These are phyloP conservation scores for Sinopyrophorus schimmeli DNA, from an alignment of 2,888 invertebrate genomes.

Conservation along the genomic window DNA sequence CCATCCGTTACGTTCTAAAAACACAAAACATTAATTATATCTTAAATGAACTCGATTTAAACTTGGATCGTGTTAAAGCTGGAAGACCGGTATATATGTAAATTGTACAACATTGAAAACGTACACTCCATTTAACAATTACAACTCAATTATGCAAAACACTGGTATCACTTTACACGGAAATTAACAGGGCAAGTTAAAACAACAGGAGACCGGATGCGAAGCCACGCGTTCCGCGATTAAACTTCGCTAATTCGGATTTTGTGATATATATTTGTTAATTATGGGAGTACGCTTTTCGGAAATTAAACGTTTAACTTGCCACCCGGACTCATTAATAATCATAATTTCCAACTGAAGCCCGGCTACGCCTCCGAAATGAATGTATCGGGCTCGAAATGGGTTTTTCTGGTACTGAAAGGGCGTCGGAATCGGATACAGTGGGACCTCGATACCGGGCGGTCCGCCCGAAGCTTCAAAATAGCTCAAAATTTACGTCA, in stretches of 20 bases:
- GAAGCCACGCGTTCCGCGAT: constrained; percentile 39
- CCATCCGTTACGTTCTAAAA: constrained; percentile 15
- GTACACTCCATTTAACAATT: constrained; percentile 56
- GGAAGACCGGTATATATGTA: constrained; percentile 52
- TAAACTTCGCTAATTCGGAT: constrained; percentile 52
- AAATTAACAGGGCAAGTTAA: constrained; percentile 56
- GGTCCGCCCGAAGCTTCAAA: too few species aligned
- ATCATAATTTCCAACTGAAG: too few species aligned
- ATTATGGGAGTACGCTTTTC: constrained; percentile 50
- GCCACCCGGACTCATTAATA: constrained; percentile 25
- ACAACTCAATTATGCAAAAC: constrained; percentile 56
- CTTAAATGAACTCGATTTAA: constrained; percentile 45
- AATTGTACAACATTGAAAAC: constrained; percentile 53
- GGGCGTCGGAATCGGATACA: too few species aligned
- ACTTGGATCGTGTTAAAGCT: constrained; percentile 41
- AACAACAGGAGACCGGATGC: constrained; percentile 50
- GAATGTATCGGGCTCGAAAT: too few species aligned
- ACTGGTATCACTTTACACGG: constrained; percentile 53
- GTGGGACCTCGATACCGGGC: too few species aligned
- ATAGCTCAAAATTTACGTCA: too few species aligned
- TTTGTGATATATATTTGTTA: constrained; percentile 53
- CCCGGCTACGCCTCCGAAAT: too few species aligned
- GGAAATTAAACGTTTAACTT: constrained; percentile 47
- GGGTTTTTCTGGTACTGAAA: too few species aligned
- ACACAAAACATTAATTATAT: constrained; percentile 41